phyloP scores from a whole-genome alignment of 2,888 invertebrate species.

The Mellilla xanthometata region DNA sequence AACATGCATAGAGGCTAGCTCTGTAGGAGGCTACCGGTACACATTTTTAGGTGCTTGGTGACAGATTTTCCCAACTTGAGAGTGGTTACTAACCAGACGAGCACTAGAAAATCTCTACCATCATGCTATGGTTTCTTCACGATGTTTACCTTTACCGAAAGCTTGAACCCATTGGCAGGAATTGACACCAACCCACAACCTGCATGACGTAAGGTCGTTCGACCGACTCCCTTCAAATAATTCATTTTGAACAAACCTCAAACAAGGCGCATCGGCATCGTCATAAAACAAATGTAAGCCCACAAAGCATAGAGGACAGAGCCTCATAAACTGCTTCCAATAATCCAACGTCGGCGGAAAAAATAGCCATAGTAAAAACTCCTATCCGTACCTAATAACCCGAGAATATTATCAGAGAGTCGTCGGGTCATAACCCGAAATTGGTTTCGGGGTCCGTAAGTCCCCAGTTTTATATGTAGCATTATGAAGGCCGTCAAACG shows the following conservation, averaged over 20 bases:
- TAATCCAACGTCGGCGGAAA: conserved; percentile 78
- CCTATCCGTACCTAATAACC: conserved; percentile 83
- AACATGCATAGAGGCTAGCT: too few relatives aligned
- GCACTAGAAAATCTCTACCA: too few relatives aligned
- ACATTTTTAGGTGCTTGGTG: too few relatives aligned
- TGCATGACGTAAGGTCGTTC: too few relatives aligned
- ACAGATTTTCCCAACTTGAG: too few relatives aligned
- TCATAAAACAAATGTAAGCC: conserved; percentile 72
- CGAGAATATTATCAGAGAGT: conserved; percentile 82
- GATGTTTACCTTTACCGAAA: too few relatives aligned
- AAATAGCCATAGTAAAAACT: conserved; percentile 83
- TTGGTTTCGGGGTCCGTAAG: conserved; percentile 83
- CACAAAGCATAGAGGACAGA: conserved; percentile 51
- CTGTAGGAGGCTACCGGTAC: too few relatives aligned
- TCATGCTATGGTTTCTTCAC: too few relatives aligned
- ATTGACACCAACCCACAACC: too few relatives aligned
- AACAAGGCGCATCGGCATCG: conserved; percentile 41
- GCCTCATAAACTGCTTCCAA: conserved; percentile 75
- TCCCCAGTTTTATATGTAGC: conserved; percentile 83
- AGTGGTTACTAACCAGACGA: too few relatives aligned
- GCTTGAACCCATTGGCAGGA: too few relatives aligned
- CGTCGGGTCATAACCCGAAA: conserved; percentile 83
- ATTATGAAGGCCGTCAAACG: conserved; percentile 84
- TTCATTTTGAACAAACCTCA: conserved; percentile 28
- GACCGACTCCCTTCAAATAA: too few relatives aligned